Evolutionary conservation across 92 coral and sea anemone species (phyloP).

Genomic region (Heteractis magnifica): DNA sequence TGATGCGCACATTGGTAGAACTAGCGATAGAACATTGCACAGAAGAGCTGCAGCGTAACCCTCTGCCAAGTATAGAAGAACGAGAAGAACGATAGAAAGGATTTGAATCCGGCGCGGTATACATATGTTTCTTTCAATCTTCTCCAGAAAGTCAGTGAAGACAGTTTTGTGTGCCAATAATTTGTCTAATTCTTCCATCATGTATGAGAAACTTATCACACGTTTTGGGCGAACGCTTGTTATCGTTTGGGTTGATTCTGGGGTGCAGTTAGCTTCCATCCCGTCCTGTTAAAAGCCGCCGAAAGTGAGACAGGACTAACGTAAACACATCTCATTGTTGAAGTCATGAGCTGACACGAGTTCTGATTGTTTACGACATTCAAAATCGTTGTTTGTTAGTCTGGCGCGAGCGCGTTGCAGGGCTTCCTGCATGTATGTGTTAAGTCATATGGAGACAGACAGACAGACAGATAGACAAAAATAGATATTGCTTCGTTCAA

Average conservation of each 20-base stretch:
- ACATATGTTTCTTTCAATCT: slow-evolving; percentile 72
- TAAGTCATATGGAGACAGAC: not conserved
- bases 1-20: slow-evolving; percentile 86
- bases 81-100: slow-evolving; percentile 58
- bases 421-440: not conserved
- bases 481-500: not conserved
- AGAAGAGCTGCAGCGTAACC: slow-evolving; percentile 86
- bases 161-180: slow-evolving; percentile 57
- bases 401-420: not conserved
- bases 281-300: not conserved
- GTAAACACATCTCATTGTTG: not conserved
- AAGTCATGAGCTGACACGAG: not conserved
- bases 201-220: slow-evolving; percentile 1
- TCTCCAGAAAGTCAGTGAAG: slow-evolving; percentile 61
- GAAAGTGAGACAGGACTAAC: not conserved
- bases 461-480: not conserved
- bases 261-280: slow-evolving; percentile 22
- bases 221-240: not conserved
- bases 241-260: not conserved
- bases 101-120: slow-evolving; percentile 69
- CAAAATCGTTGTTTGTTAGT: not conserved
- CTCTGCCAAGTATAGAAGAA: slow-evolving; percentile 76
- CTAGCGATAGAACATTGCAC: slow-evolving; percentile 75
- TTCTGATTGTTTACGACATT: slow-evolving; percentile 5
- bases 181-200: slow-evolving; percentile 46